Base-by-base conservation (phyloP, 53 echinoderm and acorn worm species). In the Luidia sarsii region DNA sequence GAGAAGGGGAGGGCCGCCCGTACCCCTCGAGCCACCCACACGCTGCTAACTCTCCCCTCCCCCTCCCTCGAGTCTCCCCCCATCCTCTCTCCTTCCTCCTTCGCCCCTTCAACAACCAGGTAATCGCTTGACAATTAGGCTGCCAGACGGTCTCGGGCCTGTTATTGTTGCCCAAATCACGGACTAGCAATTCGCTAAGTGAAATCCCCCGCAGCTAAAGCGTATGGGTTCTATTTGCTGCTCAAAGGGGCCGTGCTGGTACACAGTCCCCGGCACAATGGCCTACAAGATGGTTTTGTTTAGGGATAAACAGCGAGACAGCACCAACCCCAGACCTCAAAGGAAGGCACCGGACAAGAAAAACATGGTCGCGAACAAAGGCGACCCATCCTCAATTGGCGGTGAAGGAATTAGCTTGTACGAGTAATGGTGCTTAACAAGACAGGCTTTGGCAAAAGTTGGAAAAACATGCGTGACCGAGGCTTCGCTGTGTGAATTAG, bases 161-260 rank as follows among this genome's bases (percentile, higher is more conserved):
- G 39, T 67, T 11, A 77, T 77, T 59, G 77, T 46, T 77, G 67
- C 41, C 60, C 60, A 60, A 77, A 77, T 77, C 77, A 60, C 77
- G 45, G 77, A 67, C 77, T 57, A 77, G 59, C 77, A 77, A 60
- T 77, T 33, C 33, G 46, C 60, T 61, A 62, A 77, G 61, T 77
- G 61, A 50, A 77, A 77, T 10, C 19, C 59, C 77, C 77, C 33
- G 61, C 60, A 77, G 41, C 41, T 11, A 41, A 7, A 11, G 41
- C 11, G 72, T 72, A 72, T 72, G 72, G 55, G 54, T 72, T 72
- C 56, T 72, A 72, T 72, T 72, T 30, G 56, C 23, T 3, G 39
- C 55, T 55, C 72, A 56, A 38, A 72, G 72, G 39, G 56, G 39
- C 10, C 54, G 56, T 53, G 41, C 25, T 34, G 54, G 38, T 37